Evolutionary conservation across 2,113 vertebrate species (phyloP), one percentile per base, ranked within the genome.

Genomic region (Heptranchias perlo): DNA sequence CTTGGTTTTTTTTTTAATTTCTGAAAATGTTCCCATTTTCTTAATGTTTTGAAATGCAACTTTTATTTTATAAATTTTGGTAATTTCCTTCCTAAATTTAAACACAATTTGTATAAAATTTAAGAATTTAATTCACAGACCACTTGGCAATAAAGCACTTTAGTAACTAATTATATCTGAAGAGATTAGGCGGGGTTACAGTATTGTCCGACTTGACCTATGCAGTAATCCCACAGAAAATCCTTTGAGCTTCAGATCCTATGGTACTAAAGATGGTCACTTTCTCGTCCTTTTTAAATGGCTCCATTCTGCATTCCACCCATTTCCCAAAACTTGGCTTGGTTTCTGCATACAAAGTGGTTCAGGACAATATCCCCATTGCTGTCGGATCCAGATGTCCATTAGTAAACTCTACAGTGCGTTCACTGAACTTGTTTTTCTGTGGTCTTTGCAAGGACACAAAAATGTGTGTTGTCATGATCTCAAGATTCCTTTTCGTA

Each of bases 401-500:
- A 39, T 62, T 18, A 93, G 35, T 93, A 21, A 93, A 93, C 89
- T 93, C 58, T 4, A 39, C 89, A 62, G 28, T 93, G 35, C 10
- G 13, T 64, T 91, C 87, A 39, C 35, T 39, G 5, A 62, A 64
- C 35, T n/a, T 62, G 58, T 82, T 93, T 93, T 58, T 62, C 58
- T 23, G n/a, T 13, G n/a, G 58, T 39, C 35, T 7, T 64, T 39
- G 7, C 89, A 39, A 93, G 58, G 35, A 93, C 21, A 62, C 54
- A n/a, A 92, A 39, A 93, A 93, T 62, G 89, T 39, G 58, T 23
- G 18, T n/a, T 39, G 58, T 16, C 35, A 93, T 62, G 35, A 44
- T 93, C 76, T 82, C 10, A 7, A 93, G 58, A 93, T 93, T 93
- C 89, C n/a, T 93, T n/a, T 93, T 93, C 35, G 18, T 62, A 93